Percentiles rank a stretch among this genome's conserved stretches.
Evolutionary conservation across 2,113 vertebrate species (phyloP).

Genomic region (Sula dactylatra): DNA sequence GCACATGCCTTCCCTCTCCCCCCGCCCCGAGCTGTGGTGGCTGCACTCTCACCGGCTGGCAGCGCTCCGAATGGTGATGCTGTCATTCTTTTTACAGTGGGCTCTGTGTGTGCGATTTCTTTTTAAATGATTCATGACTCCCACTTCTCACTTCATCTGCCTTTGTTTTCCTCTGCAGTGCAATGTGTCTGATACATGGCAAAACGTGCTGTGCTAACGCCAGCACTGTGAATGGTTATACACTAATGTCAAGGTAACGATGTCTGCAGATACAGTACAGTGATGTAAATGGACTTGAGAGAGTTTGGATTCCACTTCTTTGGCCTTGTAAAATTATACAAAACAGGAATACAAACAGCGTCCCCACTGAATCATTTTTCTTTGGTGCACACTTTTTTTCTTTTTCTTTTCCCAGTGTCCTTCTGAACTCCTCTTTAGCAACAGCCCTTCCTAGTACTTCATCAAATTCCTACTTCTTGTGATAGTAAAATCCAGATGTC

Average conservation of each 20-base stretch:
- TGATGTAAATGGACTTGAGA: background rate
- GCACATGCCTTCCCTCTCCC: background rate
- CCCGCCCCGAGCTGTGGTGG: background rate
- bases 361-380: background rate
- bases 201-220: conserved; percentile 55
- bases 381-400: background rate
- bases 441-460: background rate
- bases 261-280: background rate
- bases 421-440: background rate
- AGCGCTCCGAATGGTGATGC: background rate
- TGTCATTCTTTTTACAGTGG: background rate
- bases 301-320: background rate
- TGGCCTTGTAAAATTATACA: conserved; percentile 5
- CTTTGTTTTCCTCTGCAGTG: conserved; percentile 68
- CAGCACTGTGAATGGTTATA: conserved; percentile 14
- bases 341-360: background rate
- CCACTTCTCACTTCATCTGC: conserved; percentile 70
- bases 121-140: conserved; percentile 67
- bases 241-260: conserved; percentile 53
- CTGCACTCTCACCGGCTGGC: background rate
- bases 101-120: conserved; percentile 29
- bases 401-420: background rate
- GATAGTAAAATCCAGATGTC: background rate
- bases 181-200: conserved; percentile 68
- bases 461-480: background rate